Percentiles rank a stretch among this genome's conserved stretches.
Evolutionary conservation across 1,140 invertebrate genomes (phyloP).

Genomic region (Ceratina australensis): DNA sequence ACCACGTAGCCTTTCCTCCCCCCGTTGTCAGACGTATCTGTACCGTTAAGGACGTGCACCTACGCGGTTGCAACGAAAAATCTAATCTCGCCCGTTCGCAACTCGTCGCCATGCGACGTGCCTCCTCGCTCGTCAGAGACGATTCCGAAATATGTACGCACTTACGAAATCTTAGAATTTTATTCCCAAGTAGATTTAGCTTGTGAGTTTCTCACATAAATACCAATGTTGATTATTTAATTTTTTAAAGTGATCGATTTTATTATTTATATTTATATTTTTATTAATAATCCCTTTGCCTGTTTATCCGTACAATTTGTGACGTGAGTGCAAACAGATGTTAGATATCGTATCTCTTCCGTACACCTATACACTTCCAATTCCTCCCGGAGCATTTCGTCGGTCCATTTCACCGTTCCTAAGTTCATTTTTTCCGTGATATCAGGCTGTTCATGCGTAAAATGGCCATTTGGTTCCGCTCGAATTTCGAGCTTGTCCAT

Average conservation of each 20-base stretch:
- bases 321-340: no score
- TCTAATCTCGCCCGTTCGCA: neutral
- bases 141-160: no score
- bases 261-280: no score
- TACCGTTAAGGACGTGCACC: neutral
- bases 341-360: conserved; percentile 41
- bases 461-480: conserved; percentile 31
- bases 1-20: conserved; percentile 20
- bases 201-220: no score
- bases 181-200: no score
- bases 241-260: no score
- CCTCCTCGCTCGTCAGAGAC: no score
- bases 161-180: no score
- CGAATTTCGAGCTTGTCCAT: conserved; percentile 49
- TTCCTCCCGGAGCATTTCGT: conserved; percentile 34
- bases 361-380: conserved; percentile 31
- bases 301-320: conserved; percentile 27
- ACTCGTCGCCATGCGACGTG: neutral
- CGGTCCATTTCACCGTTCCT: conserved; percentile 39
- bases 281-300: neutral
- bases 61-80: neutral
- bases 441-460: conserved; percentile 46
- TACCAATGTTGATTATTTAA: no score
- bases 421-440: conserved; percentile 52
- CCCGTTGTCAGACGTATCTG: neutral